Evolutionary conservation across 2,113 vertebrate species (phyloP).

Genomic region (Pollachius pollachius): DNA sequence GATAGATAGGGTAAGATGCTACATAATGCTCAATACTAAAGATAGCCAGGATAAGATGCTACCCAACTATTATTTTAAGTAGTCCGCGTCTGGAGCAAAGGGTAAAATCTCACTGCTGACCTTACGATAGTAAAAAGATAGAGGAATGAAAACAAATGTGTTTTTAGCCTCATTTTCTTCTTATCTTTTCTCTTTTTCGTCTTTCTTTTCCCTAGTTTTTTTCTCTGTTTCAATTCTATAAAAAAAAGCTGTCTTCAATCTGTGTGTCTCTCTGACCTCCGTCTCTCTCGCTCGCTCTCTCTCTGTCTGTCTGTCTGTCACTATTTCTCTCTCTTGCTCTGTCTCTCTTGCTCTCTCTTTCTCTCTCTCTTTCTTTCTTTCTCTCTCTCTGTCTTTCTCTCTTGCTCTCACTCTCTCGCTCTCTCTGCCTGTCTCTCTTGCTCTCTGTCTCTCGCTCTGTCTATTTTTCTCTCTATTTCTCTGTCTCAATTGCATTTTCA

Average conservation of each 20-base stretch:
- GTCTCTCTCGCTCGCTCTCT: not conserved
- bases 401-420: too few species aligned
- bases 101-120: too few species aligned
- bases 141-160: not conserved
- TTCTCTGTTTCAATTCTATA: not conserved
- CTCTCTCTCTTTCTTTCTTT: not conserved
- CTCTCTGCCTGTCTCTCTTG: too few species aligned
- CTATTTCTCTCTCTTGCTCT: not conserved
- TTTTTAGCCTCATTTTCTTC: not conserved
- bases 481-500: too few species aligned
- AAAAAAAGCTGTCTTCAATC: not conserved
- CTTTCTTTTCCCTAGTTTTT: not conserved
- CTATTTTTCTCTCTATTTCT: too few species aligned
- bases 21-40: too few species aligned
- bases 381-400: too few species aligned
- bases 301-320: not conserved
- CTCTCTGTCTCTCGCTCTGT: too few species aligned
- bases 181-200: not conserved
- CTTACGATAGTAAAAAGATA: not conserved
- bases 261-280: not conserved
- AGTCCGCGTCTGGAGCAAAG: too few species aligned
- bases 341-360: slow-evolving; percentile 1
- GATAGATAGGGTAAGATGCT: too few species aligned
- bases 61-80: too few species aligned
- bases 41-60: too few species aligned